These are phyloP conservation scores for Eremophila alpestris DNA, from an alignment of 2,797 vertebrate species.

Conservation along the genomic window DNA sequence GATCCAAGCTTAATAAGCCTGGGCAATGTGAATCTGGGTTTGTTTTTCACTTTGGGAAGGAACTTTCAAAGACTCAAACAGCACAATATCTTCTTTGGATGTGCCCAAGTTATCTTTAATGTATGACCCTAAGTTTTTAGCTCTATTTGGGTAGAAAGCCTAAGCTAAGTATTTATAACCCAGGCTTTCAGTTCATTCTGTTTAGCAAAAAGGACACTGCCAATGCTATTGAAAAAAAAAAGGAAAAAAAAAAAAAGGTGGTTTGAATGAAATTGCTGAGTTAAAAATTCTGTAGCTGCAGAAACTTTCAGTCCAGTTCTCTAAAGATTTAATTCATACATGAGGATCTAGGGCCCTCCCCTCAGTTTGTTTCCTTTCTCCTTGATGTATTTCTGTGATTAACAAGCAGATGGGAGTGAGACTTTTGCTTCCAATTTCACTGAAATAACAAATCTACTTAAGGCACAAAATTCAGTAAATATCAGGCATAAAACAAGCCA, in stretches of 20 bases:
- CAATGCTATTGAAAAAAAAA: background rate
- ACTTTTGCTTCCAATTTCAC: background rate
- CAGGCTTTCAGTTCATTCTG: background rate
- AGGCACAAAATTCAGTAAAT: background rate
- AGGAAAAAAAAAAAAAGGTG: background rate
- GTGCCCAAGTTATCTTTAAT: background rate
- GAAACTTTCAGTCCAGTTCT: background rate
- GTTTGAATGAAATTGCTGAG: background rate
- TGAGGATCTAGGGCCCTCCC: background rate
- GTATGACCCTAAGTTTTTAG: background rate
- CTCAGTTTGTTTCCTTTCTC: background rate
- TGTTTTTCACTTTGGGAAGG: background rate
- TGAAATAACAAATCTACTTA: background rate
- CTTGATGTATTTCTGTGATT: background rate
- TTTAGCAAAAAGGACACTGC: background rate
- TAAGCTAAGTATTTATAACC: background rate
- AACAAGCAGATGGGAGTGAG: background rate
- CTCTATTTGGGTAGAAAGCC: background rate
- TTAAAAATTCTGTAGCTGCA: background rate
- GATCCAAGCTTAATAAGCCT: background rate
- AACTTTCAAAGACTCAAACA: background rate
- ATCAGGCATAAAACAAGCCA: background rate
- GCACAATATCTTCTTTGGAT: background rate
- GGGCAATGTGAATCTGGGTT: background rate
- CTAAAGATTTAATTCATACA: background rate